phyloP scores from a whole-genome alignment of 1,140 invertebrate species.

The Brachionus angularis region DNA sequence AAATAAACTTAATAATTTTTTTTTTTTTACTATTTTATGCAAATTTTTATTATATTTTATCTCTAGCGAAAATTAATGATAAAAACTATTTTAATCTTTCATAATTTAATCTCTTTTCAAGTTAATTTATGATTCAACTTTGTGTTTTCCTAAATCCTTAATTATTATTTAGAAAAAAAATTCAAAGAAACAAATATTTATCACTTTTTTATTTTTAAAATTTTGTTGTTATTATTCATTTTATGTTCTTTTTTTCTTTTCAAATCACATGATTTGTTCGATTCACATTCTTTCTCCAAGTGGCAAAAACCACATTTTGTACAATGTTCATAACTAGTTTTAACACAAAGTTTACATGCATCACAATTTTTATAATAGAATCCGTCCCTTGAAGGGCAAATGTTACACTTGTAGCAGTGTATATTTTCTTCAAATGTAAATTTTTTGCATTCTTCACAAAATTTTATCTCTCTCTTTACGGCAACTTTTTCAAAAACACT shows the following conservation, averaged over 20 bases:
- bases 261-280: not conserved
- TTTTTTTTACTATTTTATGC: too few species aligned
- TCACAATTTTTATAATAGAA: constrained; percentile 39
- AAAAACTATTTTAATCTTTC: too few species aligned
- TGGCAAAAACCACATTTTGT: constrained; percentile 26
- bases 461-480: not conserved
- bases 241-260: not conserved
- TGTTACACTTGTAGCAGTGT: constrained; percentile 20
- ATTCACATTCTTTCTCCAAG: not conserved
- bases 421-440: constrained; percentile 30
- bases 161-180: too few species aligned
- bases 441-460: constrained; percentile 31
- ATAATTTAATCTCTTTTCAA: too few species aligned
- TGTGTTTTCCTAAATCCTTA: too few species aligned
- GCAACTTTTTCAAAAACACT: too few species aligned
- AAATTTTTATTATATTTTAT: too few species aligned
- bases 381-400: constrained; percentile 36
- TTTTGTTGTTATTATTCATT: not conserved
- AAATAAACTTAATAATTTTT: too few species aligned
- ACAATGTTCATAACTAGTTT: constrained; percentile 15
- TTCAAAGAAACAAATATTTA: too few species aligned
- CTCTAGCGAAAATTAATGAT: too few species aligned
- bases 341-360: constrained; percentile 19
- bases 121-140: too few species aligned
- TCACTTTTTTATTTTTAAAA: constrained; percentile 14